Percentiles rank a stretch among this genome's conserved stretches.
Evolutionary conservation across 2,888 invertebrate genomes (phyloP).

Genomic region (Actias luna): DNA sequence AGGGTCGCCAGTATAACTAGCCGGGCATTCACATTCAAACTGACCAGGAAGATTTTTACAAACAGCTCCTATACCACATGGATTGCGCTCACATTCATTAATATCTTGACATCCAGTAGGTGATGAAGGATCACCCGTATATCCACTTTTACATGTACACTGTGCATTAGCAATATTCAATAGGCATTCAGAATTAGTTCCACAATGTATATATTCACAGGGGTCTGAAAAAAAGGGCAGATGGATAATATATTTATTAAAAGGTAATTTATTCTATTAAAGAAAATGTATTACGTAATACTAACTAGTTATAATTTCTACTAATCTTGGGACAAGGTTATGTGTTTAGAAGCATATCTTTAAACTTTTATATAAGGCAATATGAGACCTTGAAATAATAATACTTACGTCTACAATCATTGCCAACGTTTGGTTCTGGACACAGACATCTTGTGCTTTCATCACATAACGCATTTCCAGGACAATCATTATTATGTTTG

Average conservation of each 20-base stretch:
- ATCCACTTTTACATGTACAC: slow-evolving; percentile 92
- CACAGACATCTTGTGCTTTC: slow-evolving; percentile 89
- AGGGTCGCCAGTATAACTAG: slow-evolving; percentile 90
- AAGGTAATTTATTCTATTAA: too few species aligned
- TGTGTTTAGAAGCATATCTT: neutral
- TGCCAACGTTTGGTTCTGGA: slow-evolving; percentile 94
- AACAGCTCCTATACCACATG: slow-evolving; percentile 92
- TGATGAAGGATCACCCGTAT: slow-evolving; percentile 85
- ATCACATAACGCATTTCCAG: slow-evolving; percentile 94
- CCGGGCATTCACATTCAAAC: slow-evolving; percentile 94
- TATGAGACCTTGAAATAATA: neutral
- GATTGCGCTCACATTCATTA: slow-evolving; percentile 91
- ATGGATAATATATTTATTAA: neutral
- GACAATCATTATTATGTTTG: slow-evolving; percentile 88
- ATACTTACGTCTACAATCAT: slow-evolving; percentile 93
- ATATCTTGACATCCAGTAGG: slow-evolving; percentile 91
- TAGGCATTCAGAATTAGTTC: slow-evolving; percentile 94
- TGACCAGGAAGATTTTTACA: slow-evolving; percentile 94
- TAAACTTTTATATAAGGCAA: slow-evolving; percentile 7
- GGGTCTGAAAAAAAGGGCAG: slow-evolving; percentile 85
- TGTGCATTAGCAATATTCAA: slow-evolving; percentile 90
- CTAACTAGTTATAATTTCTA: neutral
- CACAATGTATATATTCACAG: slow-evolving; percentile 92
- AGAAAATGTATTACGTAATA: neutral
- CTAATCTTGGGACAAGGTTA: neutral